A percentile compares a stretch with the other conserved stretches of the same genome.
phyloP scores from a whole-genome alignment of 2,888 invertebrate genomes.

The Limnephilus rhombicus region DNA sequence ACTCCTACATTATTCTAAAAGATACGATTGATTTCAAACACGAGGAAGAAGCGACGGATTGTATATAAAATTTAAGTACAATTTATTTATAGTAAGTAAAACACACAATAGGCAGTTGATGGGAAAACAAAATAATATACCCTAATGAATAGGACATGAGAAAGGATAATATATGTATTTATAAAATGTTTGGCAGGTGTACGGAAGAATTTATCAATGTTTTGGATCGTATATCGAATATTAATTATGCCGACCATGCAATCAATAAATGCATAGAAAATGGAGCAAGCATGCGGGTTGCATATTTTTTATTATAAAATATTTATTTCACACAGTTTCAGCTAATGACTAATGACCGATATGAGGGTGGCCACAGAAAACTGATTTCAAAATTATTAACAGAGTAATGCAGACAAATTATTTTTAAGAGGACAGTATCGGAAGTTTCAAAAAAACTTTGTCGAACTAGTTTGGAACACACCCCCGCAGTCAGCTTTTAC shows the following conservation, averaged over 20 bases:
- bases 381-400: not conserved
- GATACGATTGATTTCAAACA: conserved; percentile 15
- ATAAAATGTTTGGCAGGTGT: conserved; percentile 7
- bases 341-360: not conserved
- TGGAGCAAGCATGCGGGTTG: not conserved
- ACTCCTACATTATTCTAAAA: conserved; percentile 31
- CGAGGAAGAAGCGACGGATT: conserved; percentile 18
- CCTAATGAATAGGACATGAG: not conserved
- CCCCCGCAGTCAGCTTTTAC: too few relatives aligned
- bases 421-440: too few relatives aligned
- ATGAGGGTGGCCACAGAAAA: not conserved
- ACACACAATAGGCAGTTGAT: not conserved
- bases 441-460: too few relatives aligned
- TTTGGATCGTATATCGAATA: not conserved
- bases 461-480: too few relatives aligned
- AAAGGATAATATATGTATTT: not conserved
- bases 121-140: conserved; percentile 6
- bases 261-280: not conserved
- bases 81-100: conserved; percentile 10
- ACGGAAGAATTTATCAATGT: not conserved
- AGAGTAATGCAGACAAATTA: too few relatives aligned
- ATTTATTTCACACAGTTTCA: not conserved
- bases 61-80: not conserved
- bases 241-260: not conserved
- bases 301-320: not conserved